Conservation (phyloP, 1,140 invertebrate species). For the Danaus melanippus region DNA sequence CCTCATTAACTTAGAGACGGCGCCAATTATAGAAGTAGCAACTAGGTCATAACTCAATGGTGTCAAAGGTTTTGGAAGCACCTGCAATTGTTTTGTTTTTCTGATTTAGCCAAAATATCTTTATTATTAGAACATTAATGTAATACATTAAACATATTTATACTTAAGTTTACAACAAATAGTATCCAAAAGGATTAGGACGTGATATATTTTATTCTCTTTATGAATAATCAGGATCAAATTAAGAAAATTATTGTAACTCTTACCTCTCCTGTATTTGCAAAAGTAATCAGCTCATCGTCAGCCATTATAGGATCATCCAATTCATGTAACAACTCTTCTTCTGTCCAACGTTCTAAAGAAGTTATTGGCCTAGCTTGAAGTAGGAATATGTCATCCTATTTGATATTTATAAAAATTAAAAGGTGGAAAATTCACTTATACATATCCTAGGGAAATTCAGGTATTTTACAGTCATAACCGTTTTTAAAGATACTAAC, state of each 20-base stretch:
- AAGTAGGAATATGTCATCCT: slow-evolving; percentile 76
- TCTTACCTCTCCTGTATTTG: slow-evolving; percentile 77
- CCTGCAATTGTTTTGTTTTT: slow-evolving; percentile 28
- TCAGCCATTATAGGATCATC: slow-evolving; percentile 75
- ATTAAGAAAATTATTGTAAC: no score
- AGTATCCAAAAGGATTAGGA: no score
- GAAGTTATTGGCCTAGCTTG: slow-evolving; percentile 83
- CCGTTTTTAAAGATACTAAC: slow-evolving; percentile 37
- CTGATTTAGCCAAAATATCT: no score
- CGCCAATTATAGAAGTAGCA: slow-evolving; percentile 22
- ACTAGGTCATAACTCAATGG: slow-evolving; percentile 43
- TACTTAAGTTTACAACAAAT: no score
- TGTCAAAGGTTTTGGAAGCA: slow-evolving; percentile 51
- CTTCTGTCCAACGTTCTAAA: slow-evolving; percentile 79
- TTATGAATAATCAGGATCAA: no score
- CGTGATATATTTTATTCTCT: no score
- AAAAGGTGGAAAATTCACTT: slow-evolving; percentile 8
- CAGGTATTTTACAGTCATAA: no score
- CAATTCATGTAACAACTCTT: slow-evolving; percentile 81
- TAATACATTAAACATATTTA: no score
- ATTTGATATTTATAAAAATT: slow-evolving; percentile 19
- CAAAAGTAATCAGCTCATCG: slow-evolving; percentile 70
- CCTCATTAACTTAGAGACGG: slow-evolving; percentile 23
- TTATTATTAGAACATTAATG: no score
- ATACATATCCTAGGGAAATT: slow-evolving; percentile 3